phyloP scores from a whole-genome alignment of 2,113 vertebrate genomes.

The Pan paniscus region DNA sequence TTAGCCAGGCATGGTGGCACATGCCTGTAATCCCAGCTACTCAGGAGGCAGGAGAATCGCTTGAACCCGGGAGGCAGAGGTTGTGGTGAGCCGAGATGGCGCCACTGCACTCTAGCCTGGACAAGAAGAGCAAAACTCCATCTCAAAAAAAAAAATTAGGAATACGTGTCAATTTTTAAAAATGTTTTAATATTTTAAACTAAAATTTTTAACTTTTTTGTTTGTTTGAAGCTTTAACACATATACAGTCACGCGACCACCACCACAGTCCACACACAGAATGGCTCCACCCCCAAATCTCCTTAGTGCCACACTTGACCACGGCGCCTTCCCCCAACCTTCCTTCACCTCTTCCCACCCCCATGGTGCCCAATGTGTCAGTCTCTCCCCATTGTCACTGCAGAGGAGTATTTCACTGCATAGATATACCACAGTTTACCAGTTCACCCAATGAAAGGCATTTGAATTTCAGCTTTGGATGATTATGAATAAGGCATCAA shows the following conservation, averaged over 20 bases:
- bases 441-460: not conserved
- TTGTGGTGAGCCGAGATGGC: too few species aligned
- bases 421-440: not conserved
- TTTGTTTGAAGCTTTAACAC: not conserved
- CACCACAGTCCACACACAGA: not conserved
- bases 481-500: not conserved
- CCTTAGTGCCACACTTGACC: not conserved
- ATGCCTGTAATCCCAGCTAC: too few species aligned
- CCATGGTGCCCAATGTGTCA: not conserved
- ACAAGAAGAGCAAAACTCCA: too few species aligned
- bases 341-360: not conserved
- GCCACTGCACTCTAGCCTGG: too few species aligned
- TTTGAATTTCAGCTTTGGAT: not conserved
- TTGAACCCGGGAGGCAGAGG: too few species aligned
- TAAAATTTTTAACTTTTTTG: not conserved
- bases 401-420: too few species aligned
- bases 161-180: not conserved
- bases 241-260: not conserved
- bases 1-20: too few species aligned
- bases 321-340: too few species aligned
- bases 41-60: too few species aligned
- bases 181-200: not conserved
- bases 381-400: not conserved
- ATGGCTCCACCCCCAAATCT: too few species aligned
- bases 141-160: not conserved